These are phyloP conservation scores for Atlantisia rogersi DNA, from an alignment of 2,113 vertebrate species.

Conservation along the genomic window DNA sequence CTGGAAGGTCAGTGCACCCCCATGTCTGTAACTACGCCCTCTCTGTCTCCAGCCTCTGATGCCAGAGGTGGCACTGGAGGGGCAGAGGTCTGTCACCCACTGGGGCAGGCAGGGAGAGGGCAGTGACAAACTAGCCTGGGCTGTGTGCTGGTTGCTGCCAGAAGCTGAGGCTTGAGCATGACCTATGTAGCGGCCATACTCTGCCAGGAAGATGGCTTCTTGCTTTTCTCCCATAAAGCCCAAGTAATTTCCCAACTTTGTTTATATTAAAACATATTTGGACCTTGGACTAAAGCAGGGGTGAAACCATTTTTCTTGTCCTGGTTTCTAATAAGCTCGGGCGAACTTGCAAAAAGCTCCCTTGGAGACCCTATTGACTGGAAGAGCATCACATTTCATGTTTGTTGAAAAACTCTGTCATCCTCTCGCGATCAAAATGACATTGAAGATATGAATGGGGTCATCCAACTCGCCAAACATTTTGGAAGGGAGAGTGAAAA, in stretches of 20 bases:
- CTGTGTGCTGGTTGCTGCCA: neutral
- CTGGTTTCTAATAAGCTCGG: neutral
- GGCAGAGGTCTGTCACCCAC: no score
- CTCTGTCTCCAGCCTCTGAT: neutral
- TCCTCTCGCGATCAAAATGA: neutral
- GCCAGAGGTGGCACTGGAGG: neutral
- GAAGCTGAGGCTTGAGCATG: neutral
- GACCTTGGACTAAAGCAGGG: neutral
- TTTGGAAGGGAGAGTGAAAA: constrained; percentile 23
- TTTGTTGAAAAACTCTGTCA: constrained; percentile 51
- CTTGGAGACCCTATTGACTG: neutral
- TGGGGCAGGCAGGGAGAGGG: neutral
- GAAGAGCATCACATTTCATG: constrained; percentile 19
- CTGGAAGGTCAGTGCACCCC: neutral
- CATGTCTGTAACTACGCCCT: neutral
- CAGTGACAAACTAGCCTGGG: neutral
- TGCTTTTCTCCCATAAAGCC: neutral
- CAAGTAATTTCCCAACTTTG: neutral
- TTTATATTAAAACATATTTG: neutral
- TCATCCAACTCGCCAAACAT: constrained; percentile 10
- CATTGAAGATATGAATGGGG: neutral
- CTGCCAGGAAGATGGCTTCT: neutral
- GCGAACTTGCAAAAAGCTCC: neutral
- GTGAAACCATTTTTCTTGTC: neutral
- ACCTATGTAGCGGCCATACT: neutral